A percentile compares a stretch with the other conserved stretches of the same genome.
These are phyloP conservation scores for Microlaimidae sp. DNA, from an alignment of 2,888 invertebrate species.

Conservation along the genomic window DNA sequence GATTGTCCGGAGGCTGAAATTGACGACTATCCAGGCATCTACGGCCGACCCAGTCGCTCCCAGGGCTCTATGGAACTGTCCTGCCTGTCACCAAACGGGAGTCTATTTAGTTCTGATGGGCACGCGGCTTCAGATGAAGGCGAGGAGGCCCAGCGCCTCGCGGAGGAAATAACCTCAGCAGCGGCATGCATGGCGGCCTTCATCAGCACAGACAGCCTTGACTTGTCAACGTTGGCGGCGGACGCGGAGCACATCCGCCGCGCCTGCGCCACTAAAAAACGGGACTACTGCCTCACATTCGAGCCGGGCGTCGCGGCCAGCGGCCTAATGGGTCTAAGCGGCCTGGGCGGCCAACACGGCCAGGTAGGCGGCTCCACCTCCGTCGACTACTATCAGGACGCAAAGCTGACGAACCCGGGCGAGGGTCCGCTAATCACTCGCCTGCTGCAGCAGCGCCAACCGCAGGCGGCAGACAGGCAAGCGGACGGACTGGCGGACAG, in stretches of 20 bases:
- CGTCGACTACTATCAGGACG: conserved; percentile 3
- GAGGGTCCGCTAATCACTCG: too few species aligned
- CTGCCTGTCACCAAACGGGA: conserved; percentile 12
- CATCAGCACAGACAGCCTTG: conserved; percentile 31
- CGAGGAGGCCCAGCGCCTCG: conserved; percentile 1
- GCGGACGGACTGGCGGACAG: background rate
- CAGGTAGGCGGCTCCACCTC: background rate
- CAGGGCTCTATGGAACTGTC: background rate
- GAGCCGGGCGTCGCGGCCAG: conserved; percentile 10
- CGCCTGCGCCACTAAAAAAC: conserved; percentile 23
- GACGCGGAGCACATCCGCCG: background rate
- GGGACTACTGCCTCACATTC: conserved; percentile 34
- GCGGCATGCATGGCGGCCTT: background rate
- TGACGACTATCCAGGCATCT: background rate
- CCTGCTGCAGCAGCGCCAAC: too few species aligned
- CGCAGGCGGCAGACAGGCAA: background rate
- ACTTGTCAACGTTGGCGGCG: conserved; percentile 17
- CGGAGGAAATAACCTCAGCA: background rate
- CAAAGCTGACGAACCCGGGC: background rate
- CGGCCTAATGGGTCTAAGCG: background rate
- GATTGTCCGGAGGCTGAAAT: background rate
- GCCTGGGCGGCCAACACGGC: conserved; percentile 1
- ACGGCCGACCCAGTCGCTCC: background rate
- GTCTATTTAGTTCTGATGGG: conserved; percentile 16
- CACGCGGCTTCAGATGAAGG: background rate